These are phyloP conservation scores for Drosophila acutilabella DNA, from an alignment of 2,888 invertebrate species.

Conservation along the genomic window DNA sequence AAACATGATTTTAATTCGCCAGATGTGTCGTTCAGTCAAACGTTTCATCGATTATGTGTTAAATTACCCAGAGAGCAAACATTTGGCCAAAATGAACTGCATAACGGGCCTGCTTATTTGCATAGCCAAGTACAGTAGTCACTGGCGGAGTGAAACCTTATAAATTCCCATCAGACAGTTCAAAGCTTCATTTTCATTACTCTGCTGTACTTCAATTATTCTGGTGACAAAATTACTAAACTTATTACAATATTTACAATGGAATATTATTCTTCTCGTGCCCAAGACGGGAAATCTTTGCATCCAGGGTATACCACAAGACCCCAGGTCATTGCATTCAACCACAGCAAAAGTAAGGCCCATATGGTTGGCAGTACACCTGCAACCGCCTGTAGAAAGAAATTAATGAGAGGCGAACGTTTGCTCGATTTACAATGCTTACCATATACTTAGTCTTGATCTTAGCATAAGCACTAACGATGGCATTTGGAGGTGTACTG, in stretches of 20 bases:
- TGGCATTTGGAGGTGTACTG: constrained; percentile 97
- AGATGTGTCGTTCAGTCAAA: constrained; percentile 38
- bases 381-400: constrained; percentile 3
- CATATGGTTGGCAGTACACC: constrained; percentile 20
- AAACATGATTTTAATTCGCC: constrained; percentile 61
- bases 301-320: not conserved
- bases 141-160: not conserved
- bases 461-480: constrained; percentile 92
- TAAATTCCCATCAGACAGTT: not conserved
- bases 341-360: constrained; percentile 5
- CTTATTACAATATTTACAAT: constrained; percentile 1
- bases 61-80: constrained; percentile 69
- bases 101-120: not conserved
- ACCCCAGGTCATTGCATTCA: constrained; percentile 19
- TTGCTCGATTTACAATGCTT: constrained; percentile 32
- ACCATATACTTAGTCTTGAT: constrained; percentile 92
- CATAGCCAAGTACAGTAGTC: not conserved
- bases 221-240: too few relatives aligned
- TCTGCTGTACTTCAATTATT: too few relatives aligned
- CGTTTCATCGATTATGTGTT: constrained; percentile 73
- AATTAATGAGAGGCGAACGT: not conserved
- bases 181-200: too few relatives aligned
- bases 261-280: not conserved
- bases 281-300: constrained; percentile 7
- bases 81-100: constrained; percentile 57